Percentiles rank a stretch among this genome's conserved stretches.
These are phyloP conservation scores for Uromys caudimaculatus DNA, from an alignment of 2,797 vertebrate genomes.

Conservation along the genomic window DNA sequence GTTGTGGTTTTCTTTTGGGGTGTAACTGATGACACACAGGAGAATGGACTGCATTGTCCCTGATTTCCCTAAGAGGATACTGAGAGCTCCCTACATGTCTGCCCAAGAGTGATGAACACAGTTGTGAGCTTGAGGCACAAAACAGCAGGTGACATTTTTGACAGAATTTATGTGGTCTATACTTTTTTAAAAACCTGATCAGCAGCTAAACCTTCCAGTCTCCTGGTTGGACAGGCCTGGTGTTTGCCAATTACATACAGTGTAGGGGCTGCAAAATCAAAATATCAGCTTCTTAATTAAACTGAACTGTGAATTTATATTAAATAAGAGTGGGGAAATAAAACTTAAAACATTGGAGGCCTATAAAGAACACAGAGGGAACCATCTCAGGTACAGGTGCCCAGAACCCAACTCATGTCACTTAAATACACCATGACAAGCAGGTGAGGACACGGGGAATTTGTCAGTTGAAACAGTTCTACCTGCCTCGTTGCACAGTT, in stretches of 20 bases:
- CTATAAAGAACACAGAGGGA: background rate
- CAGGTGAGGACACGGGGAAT: background rate
- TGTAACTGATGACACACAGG: background rate
- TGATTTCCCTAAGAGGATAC: background rate
- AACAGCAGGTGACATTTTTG: too few species aligned
- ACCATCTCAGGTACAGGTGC: background rate
- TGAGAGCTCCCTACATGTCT: background rate
- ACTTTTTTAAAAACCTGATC: background rate
- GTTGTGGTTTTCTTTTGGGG: background rate
- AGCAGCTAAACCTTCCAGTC: background rate
- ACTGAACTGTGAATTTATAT: background rate
- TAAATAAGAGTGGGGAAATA: background rate
- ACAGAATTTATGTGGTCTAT: background rate
- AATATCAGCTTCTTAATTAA: conserved; percentile 20
- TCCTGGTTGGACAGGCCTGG: background rate
- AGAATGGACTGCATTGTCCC: background rate
- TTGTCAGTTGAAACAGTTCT: conserved; percentile 19
- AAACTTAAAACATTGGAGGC: background rate
- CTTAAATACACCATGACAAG: background rate
- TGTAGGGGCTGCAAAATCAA: background rate
- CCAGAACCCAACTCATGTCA: background rate
- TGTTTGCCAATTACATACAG: background rate
- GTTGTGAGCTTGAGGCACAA: background rate
- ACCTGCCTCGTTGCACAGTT: background rate
- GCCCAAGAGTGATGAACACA: background rate